A percentile compares a stretch with the other conserved stretches of the same genome.
phyloP scores from a whole-genome alignment of 2,113 vertebrate genomes.

The Brachyhypopomus occidentalis region DNA sequence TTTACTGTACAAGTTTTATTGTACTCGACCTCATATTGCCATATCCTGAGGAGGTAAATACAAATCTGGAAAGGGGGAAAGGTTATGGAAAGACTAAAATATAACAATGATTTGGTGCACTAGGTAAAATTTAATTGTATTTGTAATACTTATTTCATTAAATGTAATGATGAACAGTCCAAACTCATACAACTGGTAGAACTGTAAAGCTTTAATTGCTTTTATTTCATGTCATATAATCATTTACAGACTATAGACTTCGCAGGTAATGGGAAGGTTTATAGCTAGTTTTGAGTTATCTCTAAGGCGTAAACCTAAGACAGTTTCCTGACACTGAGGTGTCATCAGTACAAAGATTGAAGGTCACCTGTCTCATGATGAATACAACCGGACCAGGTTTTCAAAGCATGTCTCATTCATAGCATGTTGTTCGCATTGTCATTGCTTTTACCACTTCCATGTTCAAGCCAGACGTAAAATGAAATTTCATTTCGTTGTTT shows the following conservation, averaged over 20 bases:
- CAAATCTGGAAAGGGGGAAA: background rate
- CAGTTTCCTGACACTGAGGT: background rate
- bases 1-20: constrained; percentile 40
- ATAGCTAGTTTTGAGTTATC: background rate
- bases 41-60: background rate
- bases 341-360: background rate
- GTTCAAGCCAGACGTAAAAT: no score
- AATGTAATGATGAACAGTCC: background rate
- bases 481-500: no score
- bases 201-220: background rate
- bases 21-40: background rate
- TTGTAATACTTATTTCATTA: no score
- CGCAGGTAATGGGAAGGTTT: background rate
- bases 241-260: background rate
- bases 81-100: no score
- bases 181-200: background rate
- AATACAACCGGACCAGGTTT: background rate
- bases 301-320: background rate
- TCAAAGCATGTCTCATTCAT: no score
- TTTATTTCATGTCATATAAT: background rate
- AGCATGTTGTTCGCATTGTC: background rate
- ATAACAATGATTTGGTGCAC: no score
- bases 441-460: no score
- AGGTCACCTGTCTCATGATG: background rate
- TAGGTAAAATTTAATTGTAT: no score